Evolutionary conservation across 2,797 vertebrate genomes (phyloP).

Genomic region (Buceros bicornis): DNA sequence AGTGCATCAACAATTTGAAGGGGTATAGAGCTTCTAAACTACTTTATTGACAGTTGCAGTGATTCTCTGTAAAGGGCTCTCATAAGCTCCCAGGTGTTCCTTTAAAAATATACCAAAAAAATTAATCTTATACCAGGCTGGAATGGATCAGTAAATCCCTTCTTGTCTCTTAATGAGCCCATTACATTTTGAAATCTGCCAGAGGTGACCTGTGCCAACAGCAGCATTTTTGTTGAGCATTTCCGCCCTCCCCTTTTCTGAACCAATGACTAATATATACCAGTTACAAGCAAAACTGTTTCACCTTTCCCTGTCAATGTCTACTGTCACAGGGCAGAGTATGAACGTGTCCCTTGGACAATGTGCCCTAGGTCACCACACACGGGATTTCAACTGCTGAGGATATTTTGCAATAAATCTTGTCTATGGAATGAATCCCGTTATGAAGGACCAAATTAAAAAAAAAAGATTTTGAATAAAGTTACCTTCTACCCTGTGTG

Average conservation of each 20-base stretch:
- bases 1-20: background rate
- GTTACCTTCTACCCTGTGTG: background rate
- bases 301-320: background rate
- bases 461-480: background rate
- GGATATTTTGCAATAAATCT: background rate
- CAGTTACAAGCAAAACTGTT: background rate
- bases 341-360: background rate
- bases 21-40: background rate
- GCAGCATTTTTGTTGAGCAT: background rate
- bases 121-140: background rate
- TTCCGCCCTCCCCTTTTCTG: background rate
- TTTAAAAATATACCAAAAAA: no score
- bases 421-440: background rate
- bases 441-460: background rate
- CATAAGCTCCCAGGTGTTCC: background rate
- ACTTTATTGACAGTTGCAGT: background rate
- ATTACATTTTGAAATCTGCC: background rate
- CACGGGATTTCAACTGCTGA: background rate
- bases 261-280: background rate
- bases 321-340: background rate
- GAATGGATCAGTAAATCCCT: background rate
- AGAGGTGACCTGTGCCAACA: background rate
- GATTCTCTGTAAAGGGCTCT: background rate
- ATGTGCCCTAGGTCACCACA: background rate
- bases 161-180: background rate